Conservation (phyloP, 2,113 vertebrate genomes). For the Lophochroa leadbeateri region DNA sequence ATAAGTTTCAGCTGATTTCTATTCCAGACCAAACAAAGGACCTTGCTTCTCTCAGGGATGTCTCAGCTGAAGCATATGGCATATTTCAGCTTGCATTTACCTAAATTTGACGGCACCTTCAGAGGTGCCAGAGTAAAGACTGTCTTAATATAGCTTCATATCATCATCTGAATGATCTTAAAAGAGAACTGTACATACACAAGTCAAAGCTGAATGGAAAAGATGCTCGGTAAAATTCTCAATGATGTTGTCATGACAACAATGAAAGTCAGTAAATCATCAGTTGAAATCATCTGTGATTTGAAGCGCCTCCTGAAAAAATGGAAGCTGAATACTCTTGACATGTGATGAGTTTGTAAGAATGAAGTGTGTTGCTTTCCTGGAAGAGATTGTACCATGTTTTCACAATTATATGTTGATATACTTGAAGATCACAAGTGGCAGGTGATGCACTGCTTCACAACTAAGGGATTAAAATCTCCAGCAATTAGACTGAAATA, state of each 20-base stretch:
- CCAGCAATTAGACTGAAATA: not conserved
- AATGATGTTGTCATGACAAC: conserved; percentile 53
- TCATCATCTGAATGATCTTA: not conserved
- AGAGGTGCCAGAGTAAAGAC: not conserved
- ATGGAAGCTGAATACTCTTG: not conserved
- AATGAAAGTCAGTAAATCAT: not conserved
- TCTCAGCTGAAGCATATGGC: not conserved
- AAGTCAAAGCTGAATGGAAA: not conserved
- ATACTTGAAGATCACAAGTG: not conserved
- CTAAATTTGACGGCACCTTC: not conserved
- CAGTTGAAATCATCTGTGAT: not conserved
- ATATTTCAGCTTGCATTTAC: not conserved
- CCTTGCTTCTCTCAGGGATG: not conserved
- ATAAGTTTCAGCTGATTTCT: not conserved
- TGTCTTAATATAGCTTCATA: not conserved
- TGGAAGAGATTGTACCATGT: not conserved
- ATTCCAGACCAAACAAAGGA: not conserved
- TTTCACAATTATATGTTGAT: not conserved
- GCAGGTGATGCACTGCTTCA: not conserved
- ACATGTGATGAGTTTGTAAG: not conserved
- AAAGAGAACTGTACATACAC: not conserved
- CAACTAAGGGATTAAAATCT: not conserved
- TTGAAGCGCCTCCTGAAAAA: not conserved
- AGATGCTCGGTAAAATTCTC: not conserved
- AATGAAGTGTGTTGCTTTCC: not conserved